Conservation (phyloP, 1,140 invertebrate species). For the Philaenus spumarius region DNA sequence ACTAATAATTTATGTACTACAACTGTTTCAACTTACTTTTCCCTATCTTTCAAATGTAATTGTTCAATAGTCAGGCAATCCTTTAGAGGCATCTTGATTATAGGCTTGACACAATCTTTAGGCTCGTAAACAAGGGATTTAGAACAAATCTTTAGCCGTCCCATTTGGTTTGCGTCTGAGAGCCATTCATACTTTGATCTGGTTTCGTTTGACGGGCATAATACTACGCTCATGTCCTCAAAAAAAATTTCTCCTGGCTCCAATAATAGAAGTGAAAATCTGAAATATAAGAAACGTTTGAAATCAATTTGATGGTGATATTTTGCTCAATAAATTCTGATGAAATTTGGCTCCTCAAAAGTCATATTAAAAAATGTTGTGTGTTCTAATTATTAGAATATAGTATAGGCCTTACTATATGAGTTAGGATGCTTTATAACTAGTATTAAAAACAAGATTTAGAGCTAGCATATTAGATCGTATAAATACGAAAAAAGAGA, state of each 20-base stretch:
- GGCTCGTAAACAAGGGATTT: conserved; percentile 85
- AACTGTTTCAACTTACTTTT: conserved; percentile 14
- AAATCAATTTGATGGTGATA: too few species aligned
- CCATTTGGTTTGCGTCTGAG: conserved; percentile 43
- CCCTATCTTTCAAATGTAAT: neutral
- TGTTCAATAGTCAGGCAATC: conserved; percentile 40
- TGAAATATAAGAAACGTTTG: too few species aligned
- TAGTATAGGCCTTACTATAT: too few species aligned
- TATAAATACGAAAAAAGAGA: too few species aligned
- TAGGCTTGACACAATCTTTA: conserved; percentile 61
- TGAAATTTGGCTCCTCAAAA: too few species aligned
- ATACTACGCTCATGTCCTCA: conserved; percentile 73
- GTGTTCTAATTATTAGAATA: too few species aligned
- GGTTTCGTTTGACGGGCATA: conserved; percentile 47
- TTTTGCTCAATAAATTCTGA: too few species aligned
- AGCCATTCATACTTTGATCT: conserved; percentile 26
- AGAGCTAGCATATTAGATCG: too few species aligned
- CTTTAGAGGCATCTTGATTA: conserved; percentile 70
- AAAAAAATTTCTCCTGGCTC: conserved; percentile 92
- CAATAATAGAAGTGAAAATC: conserved; percentile 77
- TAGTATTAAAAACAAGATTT: too few species aligned
- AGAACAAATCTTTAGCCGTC: conserved; percentile 81
- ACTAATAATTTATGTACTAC: too few species aligned
- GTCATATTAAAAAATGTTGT: too few species aligned
- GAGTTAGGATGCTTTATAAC: too few species aligned